Percentiles rank a stretch among this genome's conserved stretches.
These are phyloP conservation scores for Abrostola triplasia DNA, from an alignment of 2,888 invertebrate species.

Conservation along the genomic window DNA sequence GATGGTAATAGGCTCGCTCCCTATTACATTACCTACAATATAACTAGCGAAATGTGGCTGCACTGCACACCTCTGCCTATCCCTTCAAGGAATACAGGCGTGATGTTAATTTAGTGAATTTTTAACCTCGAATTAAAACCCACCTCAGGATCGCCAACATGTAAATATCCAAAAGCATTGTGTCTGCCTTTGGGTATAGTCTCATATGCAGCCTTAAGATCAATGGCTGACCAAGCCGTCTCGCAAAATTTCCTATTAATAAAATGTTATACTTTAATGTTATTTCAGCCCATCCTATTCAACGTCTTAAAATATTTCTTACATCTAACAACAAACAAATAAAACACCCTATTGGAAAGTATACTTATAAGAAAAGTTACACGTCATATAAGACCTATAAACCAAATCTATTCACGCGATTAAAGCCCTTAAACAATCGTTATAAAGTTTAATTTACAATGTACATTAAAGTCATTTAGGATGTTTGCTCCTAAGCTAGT, in stretches of 20 bases:
- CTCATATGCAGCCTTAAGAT: too few species aligned
- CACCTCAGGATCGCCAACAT: too few species aligned
- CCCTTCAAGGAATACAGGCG: too few species aligned
- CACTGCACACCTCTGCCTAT: too few species aligned
- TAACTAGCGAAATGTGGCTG: too few species aligned
- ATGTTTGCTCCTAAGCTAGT: constrained; percentile 47
- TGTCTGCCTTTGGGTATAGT: too few species aligned
- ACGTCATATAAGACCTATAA: constrained; percentile 8
- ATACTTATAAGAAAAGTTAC: constrained; percentile 26
- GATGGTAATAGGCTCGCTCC: too few species aligned
- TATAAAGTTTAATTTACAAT: constrained; percentile 24
- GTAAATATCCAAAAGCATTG: too few species aligned
- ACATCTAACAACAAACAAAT: constrained; percentile 23
- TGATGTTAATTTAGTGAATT: too few species aligned
- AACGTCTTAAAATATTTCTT: constrained; percentile 43
- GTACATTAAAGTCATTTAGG: constrained; percentile 33
- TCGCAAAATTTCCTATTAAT: background rate
- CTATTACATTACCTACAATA: too few species aligned
- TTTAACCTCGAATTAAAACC: too few species aligned
- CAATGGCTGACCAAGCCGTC: background rate
- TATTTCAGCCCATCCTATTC: constrained; percentile 47
- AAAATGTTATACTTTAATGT: constrained; percentile 22
- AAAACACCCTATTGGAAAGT: constrained; percentile 52
- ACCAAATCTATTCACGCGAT: constrained; percentile 1
- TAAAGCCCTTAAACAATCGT: constrained; percentile 9